phyloP scores from a whole-genome alignment of 2,113 vertebrate genomes.

The Coreoperca whiteheadi region DNA sequence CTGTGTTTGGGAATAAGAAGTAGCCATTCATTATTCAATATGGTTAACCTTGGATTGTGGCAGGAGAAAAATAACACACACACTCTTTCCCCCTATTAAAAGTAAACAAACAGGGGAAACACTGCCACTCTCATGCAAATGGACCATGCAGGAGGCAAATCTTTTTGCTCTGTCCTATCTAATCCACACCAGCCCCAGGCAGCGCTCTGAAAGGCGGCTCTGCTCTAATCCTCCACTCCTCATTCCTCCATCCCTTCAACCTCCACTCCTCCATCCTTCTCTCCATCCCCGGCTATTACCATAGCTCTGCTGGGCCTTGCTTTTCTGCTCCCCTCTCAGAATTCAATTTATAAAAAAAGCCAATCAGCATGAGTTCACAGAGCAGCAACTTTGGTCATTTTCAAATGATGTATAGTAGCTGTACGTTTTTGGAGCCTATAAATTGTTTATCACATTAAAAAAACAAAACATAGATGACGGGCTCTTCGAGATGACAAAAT shows the following conservation, averaged over 20 bases:
- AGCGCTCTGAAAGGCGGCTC: conserved; percentile 69
- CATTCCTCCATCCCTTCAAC: conserved; percentile 71
- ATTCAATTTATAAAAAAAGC: conserved; percentile 25
- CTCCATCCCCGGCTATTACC: conserved; percentile 57
- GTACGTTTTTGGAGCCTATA: conserved; percentile 9
- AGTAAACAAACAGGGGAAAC: conserved; percentile 76
- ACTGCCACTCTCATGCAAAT: conserved; percentile 77
- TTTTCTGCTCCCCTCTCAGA: conserved; percentile 29
- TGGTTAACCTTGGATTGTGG: conserved; percentile 59
- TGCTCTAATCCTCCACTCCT: conserved; percentile 76
- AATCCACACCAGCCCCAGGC: conserved; percentile 76
- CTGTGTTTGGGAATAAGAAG: conserved; percentile 39
- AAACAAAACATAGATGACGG: background rate
- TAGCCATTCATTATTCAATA: conserved; percentile 62
- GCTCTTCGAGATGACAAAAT: conserved; percentile 24
- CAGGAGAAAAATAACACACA: conserved; percentile 15
- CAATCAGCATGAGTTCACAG: conserved; percentile 53
- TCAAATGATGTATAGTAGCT: background rate
- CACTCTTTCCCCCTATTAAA: conserved; percentile 63
- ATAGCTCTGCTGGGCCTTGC: conserved; percentile 53
- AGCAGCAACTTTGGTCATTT: conserved; percentile 25
- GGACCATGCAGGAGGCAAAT: conserved; percentile 73
- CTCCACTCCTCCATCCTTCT: conserved; percentile 43
- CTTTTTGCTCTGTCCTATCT: conserved; percentile 74
- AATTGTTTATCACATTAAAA: conserved; percentile 18